Evolutionary conservation across 2,888 invertebrate species (phyloP).

Genomic region (Corbicula japonica): DNA sequence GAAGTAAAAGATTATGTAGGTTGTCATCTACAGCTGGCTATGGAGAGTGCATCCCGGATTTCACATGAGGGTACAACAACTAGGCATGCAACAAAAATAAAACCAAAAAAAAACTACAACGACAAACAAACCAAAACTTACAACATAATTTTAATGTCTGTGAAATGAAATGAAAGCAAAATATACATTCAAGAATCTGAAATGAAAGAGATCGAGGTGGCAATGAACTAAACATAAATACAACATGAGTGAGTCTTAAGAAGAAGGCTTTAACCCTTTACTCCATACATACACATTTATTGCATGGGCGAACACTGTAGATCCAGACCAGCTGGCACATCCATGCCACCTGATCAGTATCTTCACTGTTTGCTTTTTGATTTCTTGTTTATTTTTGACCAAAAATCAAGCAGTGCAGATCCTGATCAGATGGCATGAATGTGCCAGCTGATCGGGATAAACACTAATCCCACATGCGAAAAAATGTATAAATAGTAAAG

Average conservation of each 20-base stretch:
- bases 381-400: no score
- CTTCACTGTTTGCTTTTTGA: no score
- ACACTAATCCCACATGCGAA: no score
- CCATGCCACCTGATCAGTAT: no score
- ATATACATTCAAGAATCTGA: background rate
- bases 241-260: background rate
- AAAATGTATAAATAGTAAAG: no score
- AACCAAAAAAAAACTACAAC: background rate
- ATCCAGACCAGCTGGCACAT: background rate
- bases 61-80: background rate
- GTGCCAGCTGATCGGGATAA: no score
- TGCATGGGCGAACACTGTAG: background rate
- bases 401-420: no score
- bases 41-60: no score
- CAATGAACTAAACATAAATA: background rate
- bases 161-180: slow-evolving; percentile 11
- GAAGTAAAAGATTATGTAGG: no score
- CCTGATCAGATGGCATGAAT: no score
- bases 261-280: background rate
- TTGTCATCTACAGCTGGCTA: no score
- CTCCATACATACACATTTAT: background rate
- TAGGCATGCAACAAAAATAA: background rate
- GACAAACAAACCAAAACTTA: background rate
- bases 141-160: slow-evolving; percentile 4
- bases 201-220: slow-evolving; percentile 1